Percentiles rank a stretch among this genome's conserved stretches.
Evolutionary conservation across 1,140 invertebrate species (phyloP).

Genomic region (Saccostrea cuccullata): DNA sequence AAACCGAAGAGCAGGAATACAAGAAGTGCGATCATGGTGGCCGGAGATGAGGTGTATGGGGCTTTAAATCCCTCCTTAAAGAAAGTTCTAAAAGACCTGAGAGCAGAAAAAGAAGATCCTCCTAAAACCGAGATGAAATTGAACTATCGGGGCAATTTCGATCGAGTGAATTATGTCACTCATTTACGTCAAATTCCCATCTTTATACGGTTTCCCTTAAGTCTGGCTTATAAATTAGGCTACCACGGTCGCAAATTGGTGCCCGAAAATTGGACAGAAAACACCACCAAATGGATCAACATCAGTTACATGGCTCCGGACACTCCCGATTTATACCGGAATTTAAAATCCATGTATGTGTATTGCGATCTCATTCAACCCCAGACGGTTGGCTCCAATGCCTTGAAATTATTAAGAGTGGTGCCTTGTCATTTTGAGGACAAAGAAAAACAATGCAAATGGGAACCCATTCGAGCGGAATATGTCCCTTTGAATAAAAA

Average conservation of each 20-base stretch:
- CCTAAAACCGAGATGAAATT: background rate
- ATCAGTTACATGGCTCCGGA: background rate
- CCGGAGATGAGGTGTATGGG: no score
- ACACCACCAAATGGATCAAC: background rate
- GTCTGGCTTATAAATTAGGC: background rate
- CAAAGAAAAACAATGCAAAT: background rate
- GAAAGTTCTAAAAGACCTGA: no score
- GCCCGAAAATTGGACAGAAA: background rate
- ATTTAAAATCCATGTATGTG: background rate
- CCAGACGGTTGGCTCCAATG: background rate
- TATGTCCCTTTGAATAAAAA: background rate
- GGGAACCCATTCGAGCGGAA: background rate
- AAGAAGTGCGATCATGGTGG: no score
- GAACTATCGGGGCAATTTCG: background rate
- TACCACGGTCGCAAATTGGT: background rate
- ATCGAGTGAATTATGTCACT: background rate
- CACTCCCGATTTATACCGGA: background rate
- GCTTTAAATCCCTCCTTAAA: no score
- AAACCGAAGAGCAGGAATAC: background rate
- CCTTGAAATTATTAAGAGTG: background rate
- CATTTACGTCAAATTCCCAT: background rate
- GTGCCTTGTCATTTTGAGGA: background rate
- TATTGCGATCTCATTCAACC: background rate
- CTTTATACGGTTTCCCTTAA: background rate
- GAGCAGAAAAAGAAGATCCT: no score